These are phyloP conservation scores for Tetranychus truncatus DNA, from an alignment of 2,888 invertebrate species.

Conservation along the genomic window DNA sequence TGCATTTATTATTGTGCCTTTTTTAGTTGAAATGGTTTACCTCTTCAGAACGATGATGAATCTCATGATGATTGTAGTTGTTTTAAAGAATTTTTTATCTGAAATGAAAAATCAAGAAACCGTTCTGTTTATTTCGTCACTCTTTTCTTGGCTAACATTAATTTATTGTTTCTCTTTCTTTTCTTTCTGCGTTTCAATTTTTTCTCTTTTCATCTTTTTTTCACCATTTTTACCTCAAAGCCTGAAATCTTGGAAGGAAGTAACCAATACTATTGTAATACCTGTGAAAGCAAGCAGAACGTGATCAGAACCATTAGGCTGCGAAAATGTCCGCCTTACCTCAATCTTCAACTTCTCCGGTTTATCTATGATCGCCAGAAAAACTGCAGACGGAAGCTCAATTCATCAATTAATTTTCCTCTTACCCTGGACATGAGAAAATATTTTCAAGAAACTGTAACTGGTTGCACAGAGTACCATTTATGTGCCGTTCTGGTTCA, in stretches of 20 bases:
- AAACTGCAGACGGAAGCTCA: conserved; percentile 43
- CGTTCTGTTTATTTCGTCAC: neutral
- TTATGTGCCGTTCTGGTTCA: conserved; percentile 47
- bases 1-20: too few relatives aligned
- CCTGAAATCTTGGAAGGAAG: conserved; percentile 43
- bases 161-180: neutral
- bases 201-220: neutral
- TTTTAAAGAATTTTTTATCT: too few relatives aligned
- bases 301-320: conserved; percentile 41
- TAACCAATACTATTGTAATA: conserved; percentile 42
- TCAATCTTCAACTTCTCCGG: conserved; percentile 44
- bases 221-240: conserved; percentile 25
- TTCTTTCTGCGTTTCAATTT: neutral
- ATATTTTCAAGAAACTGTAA: conserved; percentile 28
- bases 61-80: too few relatives aligned
- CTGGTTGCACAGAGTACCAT: conserved; percentile 35
- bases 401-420: conserved; percentile 42
- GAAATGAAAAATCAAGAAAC: neutral
- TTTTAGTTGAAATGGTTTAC: too few relatives aligned
- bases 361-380: conserved; percentile 45
- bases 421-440: conserved; percentile 43
- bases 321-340: conserved; percentile 40
- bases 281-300: conserved; percentile 41
- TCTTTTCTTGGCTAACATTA: neutral
- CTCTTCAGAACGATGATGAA: too few relatives aligned